phyloP scores from a whole-genome alignment of 2,113 vertebrate genomes.

The Saimiri boliviensis region DNA sequence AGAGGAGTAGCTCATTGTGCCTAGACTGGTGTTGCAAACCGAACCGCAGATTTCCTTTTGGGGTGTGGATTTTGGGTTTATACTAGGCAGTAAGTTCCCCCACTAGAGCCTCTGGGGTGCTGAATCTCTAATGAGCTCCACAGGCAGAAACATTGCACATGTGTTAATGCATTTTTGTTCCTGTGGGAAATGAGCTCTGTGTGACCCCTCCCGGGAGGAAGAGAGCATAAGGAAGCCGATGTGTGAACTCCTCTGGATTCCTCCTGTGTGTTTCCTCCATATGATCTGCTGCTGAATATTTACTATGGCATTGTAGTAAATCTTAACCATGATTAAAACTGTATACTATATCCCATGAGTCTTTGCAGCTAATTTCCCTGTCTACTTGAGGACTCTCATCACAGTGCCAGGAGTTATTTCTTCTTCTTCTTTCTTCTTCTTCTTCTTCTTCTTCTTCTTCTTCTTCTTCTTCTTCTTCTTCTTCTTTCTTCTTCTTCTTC shows the following conservation, averaged over 20 bases:
- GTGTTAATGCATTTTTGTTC: background rate
- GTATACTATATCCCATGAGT: background rate
- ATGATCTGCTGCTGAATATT: background rate
- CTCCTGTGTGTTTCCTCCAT: background rate
- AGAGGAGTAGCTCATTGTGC: background rate
- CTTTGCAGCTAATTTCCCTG: background rate
- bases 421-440: no score
- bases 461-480: background rate
- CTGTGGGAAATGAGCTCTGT: background rate
- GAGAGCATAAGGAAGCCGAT: background rate
- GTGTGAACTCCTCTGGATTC: background rate
- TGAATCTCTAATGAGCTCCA: background rate
- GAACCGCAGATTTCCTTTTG: background rate
- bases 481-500: background rate
- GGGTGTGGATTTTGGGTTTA: background rate
- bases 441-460: background rate
- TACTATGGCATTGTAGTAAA: background rate
- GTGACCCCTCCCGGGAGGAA: background rate
- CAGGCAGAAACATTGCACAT: background rate
- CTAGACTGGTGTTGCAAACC: background rate
- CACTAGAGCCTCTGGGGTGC: background rate
- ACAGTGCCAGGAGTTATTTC: background rate
- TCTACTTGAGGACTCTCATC: rapidly evolving
- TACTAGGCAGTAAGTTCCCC: background rate
- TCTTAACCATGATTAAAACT: background rate